phyloP scores from a whole-genome alignment of 2,888 invertebrate species.

The Coleophora deauratella region DNA sequence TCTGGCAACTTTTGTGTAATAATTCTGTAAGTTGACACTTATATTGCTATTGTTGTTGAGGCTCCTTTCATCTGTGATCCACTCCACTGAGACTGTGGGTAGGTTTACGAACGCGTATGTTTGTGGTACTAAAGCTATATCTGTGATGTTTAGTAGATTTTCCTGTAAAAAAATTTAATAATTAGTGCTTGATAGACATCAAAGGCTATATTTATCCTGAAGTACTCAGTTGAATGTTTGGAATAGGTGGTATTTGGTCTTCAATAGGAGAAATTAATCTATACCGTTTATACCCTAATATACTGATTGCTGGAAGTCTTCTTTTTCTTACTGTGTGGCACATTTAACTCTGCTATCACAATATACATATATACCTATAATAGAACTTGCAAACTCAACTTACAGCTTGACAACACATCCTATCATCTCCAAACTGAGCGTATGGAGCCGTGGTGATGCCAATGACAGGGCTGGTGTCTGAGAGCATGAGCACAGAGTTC shows the following conservation, averaged over 20 bases:
- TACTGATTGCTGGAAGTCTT: too few relatives aligned
- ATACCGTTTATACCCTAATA: too few relatives aligned
- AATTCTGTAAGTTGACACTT: conserved; percentile 57
- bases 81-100: conserved; percentile 59
- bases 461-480: conserved; percentile 56
- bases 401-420: conserved; percentile 53
- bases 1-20: conserved; percentile 67
- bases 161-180: conserved; percentile 38
- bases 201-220: not conserved
- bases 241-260: not conserved
- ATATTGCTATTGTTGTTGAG: conserved; percentile 46
- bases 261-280: too few relatives aligned
- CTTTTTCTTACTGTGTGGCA: too few relatives aligned
- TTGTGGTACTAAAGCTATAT: conserved; percentile 47
- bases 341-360: too few relatives aligned
- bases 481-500: conserved; percentile 45
- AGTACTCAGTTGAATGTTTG: not conserved
- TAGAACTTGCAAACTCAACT: conserved; percentile 20
- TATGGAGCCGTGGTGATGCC: conserved; percentile 46
- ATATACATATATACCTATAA: too few relatives aligned
- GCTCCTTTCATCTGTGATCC: conserved; percentile 65
- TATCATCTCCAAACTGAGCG: conserved; percentile 50
- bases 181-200: not conserved
- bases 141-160: conserved; percentile 48
- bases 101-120: conserved; percentile 45